Percentiles rank a stretch among this genome's conserved stretches.
phyloP scores from a whole-genome alignment of 2,888 invertebrate species.

The Antheraea assamensis region DNA sequence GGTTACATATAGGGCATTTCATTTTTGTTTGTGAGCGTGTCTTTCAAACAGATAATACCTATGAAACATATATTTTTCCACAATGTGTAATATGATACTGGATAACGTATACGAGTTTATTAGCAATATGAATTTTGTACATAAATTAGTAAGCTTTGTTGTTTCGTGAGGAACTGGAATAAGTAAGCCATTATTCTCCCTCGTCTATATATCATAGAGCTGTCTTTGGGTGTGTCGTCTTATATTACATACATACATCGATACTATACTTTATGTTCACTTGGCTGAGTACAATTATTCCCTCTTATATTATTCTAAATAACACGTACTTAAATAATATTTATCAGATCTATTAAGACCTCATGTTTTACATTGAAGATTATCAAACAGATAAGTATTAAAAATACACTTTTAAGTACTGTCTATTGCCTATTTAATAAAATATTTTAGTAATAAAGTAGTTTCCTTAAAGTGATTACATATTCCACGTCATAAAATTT shows the following conservation, averaged over 20 bases:
- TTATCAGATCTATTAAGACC: background rate
- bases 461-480: too few species aligned
- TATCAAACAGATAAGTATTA: background rate
- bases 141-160: constrained; percentile 49
- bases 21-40: background rate
- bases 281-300: background rate
- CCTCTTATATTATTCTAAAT: background rate
- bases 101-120: background rate
- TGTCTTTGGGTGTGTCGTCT: constrained; percentile 14
- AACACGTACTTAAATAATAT: background rate
- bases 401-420: background rate
- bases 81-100: background rate
- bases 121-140: constrained; percentile 18
- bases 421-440: background rate
- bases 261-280: background rate
- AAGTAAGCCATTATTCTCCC: constrained; percentile 50
- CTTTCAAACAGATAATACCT: too few species aligned
- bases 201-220: constrained; percentile 55
- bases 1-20: background rate
- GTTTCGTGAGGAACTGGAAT: constrained; percentile 53
- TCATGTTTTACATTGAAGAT: background rate
- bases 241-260: constrained; percentile 7
- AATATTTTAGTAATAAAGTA: background rate
- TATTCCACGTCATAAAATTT: too few species aligned
- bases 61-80: background rate